These are phyloP conservation scores for Pseudorasbora parva DNA, from an alignment of 2,113 vertebrate genomes.

Conservation along the genomic window DNA sequence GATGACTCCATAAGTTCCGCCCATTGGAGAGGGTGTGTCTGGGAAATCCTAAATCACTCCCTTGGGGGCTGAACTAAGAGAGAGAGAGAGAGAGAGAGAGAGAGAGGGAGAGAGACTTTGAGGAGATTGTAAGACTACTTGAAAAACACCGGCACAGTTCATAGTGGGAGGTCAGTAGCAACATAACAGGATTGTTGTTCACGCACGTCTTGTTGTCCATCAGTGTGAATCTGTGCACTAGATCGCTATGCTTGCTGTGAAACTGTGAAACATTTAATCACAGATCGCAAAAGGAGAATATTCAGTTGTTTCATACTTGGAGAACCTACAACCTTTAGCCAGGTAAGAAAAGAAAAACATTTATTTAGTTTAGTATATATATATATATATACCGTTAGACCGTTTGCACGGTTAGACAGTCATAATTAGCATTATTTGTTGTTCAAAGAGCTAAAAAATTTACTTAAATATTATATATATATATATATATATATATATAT, in stretches of 20 bases:
- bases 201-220: slow-evolving; percentile 43
- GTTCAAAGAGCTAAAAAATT: no score
- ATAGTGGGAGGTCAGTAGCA: slow-evolving; percentile 35
- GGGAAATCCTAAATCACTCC: slow-evolving; percentile 72
- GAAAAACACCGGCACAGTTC: slow-evolving; percentile 50
- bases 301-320: not conserved
- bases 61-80: slow-evolving; percentile 61
- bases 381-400: no score
- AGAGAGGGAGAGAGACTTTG: slow-evolving; percentile 36
- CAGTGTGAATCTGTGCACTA: slow-evolving; percentile 30
- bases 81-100: not conserved
- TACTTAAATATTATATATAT: no score
- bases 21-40: slow-evolving; percentile 77
- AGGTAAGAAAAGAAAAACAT: slow-evolving; percentile 35
- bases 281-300: slow-evolving; percentile 17
- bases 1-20: slow-evolving; percentile 61
- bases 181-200: slow-evolving; percentile 17
- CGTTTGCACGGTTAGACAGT: no score
- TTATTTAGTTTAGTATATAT: not conserved
- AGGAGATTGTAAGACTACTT: slow-evolving; percentile 45
- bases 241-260: slow-evolving; percentile 37
- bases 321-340: slow-evolving; percentile 33
- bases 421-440: no score
- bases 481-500: no score
- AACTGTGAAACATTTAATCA: slow-evolving; percentile 30